Evolutionary conservation across 2,113 vertebrate species (phyloP).

Genomic region (Macquaria ambigua): DNA sequence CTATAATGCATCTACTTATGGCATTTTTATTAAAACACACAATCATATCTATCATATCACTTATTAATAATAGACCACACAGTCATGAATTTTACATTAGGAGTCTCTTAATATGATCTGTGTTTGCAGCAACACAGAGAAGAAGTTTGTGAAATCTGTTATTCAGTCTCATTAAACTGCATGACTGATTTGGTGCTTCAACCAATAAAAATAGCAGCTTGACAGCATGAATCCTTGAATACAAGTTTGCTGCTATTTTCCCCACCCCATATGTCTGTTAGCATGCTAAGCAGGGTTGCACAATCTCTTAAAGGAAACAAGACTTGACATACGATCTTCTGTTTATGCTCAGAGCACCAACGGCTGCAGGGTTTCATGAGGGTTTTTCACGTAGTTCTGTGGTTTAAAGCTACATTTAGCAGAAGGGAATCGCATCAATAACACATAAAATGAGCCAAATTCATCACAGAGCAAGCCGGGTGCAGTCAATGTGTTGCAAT

Average conservation of each 20-base stretch:
- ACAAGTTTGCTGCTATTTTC: neutral
- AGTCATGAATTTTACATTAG: constrained; percentile 5
- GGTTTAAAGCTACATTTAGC: neutral
- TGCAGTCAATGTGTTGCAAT: neutral
- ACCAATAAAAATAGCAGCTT: neutral
- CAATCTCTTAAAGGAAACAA: constrained; percentile 48
- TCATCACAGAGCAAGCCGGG: neutral
- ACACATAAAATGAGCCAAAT: neutral
- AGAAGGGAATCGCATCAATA: neutral
- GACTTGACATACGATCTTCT: constrained; percentile 47
- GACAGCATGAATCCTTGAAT: constrained; percentile 2
- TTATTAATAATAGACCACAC: constrained; percentile 1
- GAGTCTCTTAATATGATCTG: neutral
- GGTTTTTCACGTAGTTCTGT: neutral
- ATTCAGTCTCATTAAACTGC: constrained; percentile 21
- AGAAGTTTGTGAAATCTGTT: neutral
- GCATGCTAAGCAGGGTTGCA: constrained; percentile 21
- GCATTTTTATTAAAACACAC: neutral
- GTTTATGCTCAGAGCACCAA: constrained; percentile 13
- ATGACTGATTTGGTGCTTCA: neutral
- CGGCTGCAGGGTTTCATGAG: constrained; percentile 8
- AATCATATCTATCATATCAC: neutral
- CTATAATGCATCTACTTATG: neutral
- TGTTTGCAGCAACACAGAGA: neutral
- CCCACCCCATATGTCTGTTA: neutral